Base-by-base conservation (phyloP, 1,140 invertebrate species). In the Whitmania pigra region DNA sequence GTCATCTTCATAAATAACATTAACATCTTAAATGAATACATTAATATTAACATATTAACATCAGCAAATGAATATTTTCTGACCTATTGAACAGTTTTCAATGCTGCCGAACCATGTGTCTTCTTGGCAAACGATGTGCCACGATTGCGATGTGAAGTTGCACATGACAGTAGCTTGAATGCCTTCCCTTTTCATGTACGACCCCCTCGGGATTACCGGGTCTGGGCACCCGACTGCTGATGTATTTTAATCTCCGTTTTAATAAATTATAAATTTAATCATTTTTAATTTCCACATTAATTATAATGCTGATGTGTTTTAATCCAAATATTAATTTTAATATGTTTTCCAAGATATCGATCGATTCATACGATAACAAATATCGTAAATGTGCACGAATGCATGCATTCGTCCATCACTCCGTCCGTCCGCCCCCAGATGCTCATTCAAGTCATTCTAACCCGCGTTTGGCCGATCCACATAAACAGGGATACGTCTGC, bases 61-160 rank as follows among this genome's bases (percentile, higher is more conserved):
- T n/a, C n/a, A n/a, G n/a, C n/a, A n/a, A n/a, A n/a, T n/a, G n/a
- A n/a, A n/a, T n/a, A n/a, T n/a, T 49, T 49, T 49, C 43, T 49
- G 5, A 71, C 73, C 69, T 22, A 73, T 22, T 49, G 73, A 63
- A 57, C 73, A 73, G 69, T 71, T 71, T 17, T 71, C 73, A 15
- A 73, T 36, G 53, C 40, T 25, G 73, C 73, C 73, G 25, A 71
- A 63, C 73, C 73, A 73, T 36, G 49, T 15, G 22, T 73, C 68
- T 53, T 68, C 73, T 29, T 71, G 73, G 40, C 73, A 73, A 25
- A 73, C 73, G 29, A 73, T 73, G 69, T 73, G 73, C 73, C 73
- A 73, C 6, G 55, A 31, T 43, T 73, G 69, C 13, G 57, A 25
- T 18, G 73, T 73, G 36, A 70, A 63, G 55, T 73, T 73, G 43